Percentiles rank a stretch among this genome's conserved stretches.
These are phyloP conservation scores for Melanostoma mellinum DNA, from an alignment of 2,888 invertebrate genomes.

Conservation along the genomic window DNA sequence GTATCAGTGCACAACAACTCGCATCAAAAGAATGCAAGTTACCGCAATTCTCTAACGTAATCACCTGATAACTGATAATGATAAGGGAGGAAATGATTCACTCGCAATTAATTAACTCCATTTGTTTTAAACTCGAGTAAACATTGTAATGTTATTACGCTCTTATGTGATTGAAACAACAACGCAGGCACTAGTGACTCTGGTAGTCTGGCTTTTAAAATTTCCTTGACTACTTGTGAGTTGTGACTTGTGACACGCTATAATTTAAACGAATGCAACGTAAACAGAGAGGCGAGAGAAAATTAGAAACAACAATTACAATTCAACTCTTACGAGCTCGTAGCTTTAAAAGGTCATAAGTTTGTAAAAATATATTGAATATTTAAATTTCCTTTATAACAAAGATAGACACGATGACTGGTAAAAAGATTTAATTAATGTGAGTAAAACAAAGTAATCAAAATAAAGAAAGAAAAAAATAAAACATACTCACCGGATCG, in stretches of 20 bases:
- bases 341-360: conserved; percentile 1
- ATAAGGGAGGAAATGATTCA: background rate
- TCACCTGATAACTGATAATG: background rate
- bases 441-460: background rate
- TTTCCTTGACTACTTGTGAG: background rate
- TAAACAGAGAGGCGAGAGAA: background rate
- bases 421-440: background rate
- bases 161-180: too few species aligned
- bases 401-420: too few species aligned
- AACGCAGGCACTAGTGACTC: too few species aligned
- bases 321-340: background rate
- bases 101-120: background rate
- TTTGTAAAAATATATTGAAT: conserved; percentile 1
- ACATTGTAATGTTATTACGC: too few species aligned
- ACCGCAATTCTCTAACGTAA: background rate
- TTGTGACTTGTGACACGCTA: too few species aligned
- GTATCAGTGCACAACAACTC: too few species aligned
- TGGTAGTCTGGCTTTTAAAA: too few species aligned
- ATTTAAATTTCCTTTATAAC: too few species aligned
- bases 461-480: background rate
- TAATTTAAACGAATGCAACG: background rate
- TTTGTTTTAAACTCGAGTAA: background rate
- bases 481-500: conserved; percentile 4
- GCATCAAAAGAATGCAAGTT: too few species aligned
- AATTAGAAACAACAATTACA: background rate